phyloP scores from a whole-genome alignment of 2,888 invertebrate species.

The Perdita meconis region DNA sequence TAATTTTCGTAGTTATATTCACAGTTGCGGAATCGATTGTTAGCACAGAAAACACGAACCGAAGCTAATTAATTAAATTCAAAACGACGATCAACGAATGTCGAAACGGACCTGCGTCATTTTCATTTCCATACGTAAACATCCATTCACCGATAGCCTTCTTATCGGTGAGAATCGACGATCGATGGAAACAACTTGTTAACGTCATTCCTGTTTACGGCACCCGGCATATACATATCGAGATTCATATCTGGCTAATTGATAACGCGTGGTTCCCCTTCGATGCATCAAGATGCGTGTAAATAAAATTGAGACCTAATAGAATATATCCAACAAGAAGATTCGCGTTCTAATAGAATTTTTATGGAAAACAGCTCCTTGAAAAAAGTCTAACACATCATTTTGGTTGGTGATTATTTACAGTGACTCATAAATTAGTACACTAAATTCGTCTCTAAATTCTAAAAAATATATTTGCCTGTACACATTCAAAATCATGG shows the following conservation, averaged over 20 bases:
- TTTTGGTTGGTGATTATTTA: too few species aligned
- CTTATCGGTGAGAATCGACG: conserved; percentile 30
- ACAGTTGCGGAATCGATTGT: background rate
- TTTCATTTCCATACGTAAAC: conserved; percentile 27
- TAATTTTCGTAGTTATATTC: conserved; percentile 2
- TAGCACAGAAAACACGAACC: background rate
- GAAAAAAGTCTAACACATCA: too few species aligned
- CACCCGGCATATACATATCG: conserved; percentile 6
- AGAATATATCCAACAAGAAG: background rate
- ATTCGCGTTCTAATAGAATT: too few species aligned
- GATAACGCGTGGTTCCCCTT: conserved; percentile 40
- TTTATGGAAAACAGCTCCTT: too few species aligned
- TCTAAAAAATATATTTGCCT: too few species aligned
- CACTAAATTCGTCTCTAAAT: too few species aligned
- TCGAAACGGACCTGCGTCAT: background rate
- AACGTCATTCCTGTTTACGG: conserved; percentile 56
- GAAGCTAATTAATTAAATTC: background rate
- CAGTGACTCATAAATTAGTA: too few species aligned
- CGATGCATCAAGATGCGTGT: conserved; percentile 6
- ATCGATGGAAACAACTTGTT: conserved; percentile 35
- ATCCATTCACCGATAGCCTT: conserved; percentile 9
- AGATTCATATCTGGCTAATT: conserved; percentile 57
- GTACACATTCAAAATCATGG: too few species aligned
- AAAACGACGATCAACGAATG: background rate
- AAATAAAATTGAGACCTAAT: conserved; percentile 6